These are phyloP conservation scores for Bambusicola thoracicus DNA, from an alignment of 2,113 vertebrate species.

Conservation along the genomic window DNA sequence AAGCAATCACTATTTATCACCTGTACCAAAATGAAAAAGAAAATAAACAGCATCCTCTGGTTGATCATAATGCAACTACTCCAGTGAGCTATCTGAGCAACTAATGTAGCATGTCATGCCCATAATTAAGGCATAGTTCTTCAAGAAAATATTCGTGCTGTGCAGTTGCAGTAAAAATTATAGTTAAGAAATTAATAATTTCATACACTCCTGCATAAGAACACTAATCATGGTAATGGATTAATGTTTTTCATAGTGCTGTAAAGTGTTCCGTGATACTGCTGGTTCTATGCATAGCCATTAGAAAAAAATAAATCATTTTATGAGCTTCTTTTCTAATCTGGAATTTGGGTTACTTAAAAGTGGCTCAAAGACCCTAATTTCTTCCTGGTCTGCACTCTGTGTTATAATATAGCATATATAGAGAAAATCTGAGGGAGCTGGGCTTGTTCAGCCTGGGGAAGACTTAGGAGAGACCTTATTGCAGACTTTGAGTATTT, in stretches of 20 bases:
- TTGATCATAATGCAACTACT: neutral
- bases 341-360: neutral
- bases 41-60: neutral
- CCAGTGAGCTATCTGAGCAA: neutral
- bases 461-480: neutral
- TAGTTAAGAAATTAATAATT: neutral
- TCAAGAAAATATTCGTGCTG: neutral
- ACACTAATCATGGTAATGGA: neutral
- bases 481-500: neutral
- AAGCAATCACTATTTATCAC: neutral
- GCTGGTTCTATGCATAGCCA: neutral
- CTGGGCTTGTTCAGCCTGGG: neutral
- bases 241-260: neutral
- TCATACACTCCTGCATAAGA: neutral
- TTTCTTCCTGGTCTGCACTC: neutral
- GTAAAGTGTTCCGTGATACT: neutral
- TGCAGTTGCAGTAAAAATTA: neutral
- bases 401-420: neutral
- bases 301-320: neutral
- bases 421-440: neutral
- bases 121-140: neutral
- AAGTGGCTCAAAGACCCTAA: neutral
- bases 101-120: too few species aligned
- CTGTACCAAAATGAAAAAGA: neutral
- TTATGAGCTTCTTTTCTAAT: neutral